Conservation (phyloP, 2,797 vertebrate species). For the Limnodromus scolopaceus region DNA sequence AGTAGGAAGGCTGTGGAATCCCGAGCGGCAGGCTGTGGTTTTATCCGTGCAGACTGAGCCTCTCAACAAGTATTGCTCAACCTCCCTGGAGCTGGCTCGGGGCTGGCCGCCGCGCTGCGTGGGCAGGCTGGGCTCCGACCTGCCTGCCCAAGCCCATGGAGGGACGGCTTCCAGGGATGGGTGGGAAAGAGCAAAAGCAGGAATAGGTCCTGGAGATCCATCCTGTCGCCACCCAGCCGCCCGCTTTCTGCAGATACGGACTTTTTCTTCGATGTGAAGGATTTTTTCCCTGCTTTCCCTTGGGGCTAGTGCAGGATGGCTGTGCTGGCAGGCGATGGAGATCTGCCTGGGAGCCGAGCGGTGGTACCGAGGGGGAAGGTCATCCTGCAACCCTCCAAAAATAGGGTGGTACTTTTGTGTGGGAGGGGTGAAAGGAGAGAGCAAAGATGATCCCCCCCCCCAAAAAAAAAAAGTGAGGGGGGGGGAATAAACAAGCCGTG, state of each 20-base stretch:
- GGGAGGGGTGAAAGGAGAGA: background rate
- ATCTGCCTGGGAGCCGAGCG: background rate
- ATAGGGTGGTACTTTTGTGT: background rate
- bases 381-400: background rate
- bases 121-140: background rate
- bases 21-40: background rate
- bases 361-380: background rate
- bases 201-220: background rate
- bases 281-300: too few species aligned
- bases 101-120: background rate
- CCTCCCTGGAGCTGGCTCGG: background rate
- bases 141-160: background rate
- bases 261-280: background rate
- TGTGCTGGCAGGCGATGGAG: accelerated
- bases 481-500: background rate
- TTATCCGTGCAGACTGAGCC: background rate
- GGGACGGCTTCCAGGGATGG: background rate
- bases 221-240: background rate
- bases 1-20: background rate
- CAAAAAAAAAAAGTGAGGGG: background rate
- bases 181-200: background rate
- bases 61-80: background rate
- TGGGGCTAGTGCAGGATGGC: background rate
- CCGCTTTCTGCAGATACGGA: background rate
- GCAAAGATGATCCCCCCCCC: background rate